A percentile compares a stretch with the other conserved stretches of the same genome.
phyloP scores from a whole-genome alignment of 2,797 vertebrate genomes.

The Thamnophis elegans region DNA sequence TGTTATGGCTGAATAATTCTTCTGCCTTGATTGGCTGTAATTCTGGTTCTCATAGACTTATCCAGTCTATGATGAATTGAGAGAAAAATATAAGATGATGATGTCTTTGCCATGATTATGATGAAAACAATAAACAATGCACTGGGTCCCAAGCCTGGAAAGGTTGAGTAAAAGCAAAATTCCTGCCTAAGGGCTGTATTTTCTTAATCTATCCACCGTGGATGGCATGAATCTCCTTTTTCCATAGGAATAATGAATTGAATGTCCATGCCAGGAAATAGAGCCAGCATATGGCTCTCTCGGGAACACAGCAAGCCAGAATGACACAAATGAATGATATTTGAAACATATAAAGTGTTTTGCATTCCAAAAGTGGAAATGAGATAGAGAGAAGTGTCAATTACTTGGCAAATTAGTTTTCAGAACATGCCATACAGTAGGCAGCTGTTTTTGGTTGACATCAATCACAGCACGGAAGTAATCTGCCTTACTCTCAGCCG shows the following conservation, averaged over 20 bases:
- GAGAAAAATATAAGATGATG: background rate
- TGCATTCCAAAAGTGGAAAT: conserved; percentile 12
- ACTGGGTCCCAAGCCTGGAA: background rate
- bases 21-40: background rate
- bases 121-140: background rate
- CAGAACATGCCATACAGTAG: conserved; percentile 14
- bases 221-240: background rate
- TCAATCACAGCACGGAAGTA: background rate
- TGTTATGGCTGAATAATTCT: background rate
- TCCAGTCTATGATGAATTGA: background rate
- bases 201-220: background rate
- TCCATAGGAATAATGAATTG: background rate
- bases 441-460: conserved; percentile 13
- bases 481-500: background rate
- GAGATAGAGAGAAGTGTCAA: conserved; percentile 8
- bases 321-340: conserved; percentile 24
- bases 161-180: background rate
- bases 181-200: background rate
- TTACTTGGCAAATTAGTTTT: background rate
- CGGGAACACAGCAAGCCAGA: background rate
- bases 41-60: background rate
- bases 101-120: background rate
- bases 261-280: conserved; percentile 9
- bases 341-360: background rate
- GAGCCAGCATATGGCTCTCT: background rate